A percentile compares a stretch with the other conserved stretches of the same genome.
phyloP scores from a whole-genome alignment of 2,113 vertebrate species.

The Perognathus longimembris region DNA sequence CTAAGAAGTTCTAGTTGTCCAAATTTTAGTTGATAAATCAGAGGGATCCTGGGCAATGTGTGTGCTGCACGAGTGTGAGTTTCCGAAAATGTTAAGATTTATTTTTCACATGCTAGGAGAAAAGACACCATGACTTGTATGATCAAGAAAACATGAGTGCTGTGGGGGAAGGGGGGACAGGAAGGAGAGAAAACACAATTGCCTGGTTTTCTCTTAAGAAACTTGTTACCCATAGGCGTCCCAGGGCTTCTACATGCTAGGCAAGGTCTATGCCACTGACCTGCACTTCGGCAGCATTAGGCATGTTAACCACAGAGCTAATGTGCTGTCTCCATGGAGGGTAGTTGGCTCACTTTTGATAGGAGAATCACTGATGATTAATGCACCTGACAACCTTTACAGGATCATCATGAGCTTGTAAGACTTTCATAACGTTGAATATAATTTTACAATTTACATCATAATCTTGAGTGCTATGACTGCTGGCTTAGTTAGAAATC shows the following conservation, averaged over 20 bases:
- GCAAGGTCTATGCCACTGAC: no score
- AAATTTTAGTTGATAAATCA: neutral
- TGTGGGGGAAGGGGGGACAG: neutral
- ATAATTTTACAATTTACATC: neutral
- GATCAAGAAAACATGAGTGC: no score
- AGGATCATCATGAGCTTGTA: neutral
- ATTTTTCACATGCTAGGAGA: neutral
- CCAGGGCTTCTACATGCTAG: no score
- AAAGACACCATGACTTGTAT: neutral
- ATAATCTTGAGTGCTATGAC: neutral
- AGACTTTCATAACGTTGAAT: neutral
- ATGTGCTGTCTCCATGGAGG: neutral
- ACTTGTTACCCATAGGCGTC: no score
- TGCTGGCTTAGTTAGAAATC: slow-evolving; percentile 22
- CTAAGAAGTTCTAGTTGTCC: neutral
- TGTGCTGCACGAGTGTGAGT: neutral
- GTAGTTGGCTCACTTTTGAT: neutral
- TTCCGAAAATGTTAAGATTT: no score
- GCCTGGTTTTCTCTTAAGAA: neutral
- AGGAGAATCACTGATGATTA: neutral
- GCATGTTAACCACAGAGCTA: no score
- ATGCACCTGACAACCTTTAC: neutral
- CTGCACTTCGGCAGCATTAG: neutral
- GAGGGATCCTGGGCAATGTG: neutral
- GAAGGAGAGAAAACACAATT: neutral